These are phyloP conservation scores for Papilio machaon DNA, from an alignment of 1,140 invertebrate genomes.

Conservation along the genomic window DNA sequence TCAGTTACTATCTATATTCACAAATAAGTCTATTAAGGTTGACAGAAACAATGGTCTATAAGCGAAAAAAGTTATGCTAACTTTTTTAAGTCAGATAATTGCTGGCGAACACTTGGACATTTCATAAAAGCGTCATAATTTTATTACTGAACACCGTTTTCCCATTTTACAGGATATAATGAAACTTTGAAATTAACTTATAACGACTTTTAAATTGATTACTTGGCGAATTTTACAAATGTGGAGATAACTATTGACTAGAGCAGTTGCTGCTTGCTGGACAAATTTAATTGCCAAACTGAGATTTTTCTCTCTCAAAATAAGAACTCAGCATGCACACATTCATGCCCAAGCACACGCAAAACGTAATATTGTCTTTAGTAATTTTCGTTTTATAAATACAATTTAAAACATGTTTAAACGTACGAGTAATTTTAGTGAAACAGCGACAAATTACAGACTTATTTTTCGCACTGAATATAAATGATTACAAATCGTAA, in stretches of 20 bases:
- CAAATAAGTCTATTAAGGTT: neutral
- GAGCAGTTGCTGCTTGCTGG: too few relatives aligned
- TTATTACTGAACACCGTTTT: slow-evolving; percentile 2
- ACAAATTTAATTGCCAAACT: too few relatives aligned
- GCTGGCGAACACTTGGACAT: neutral
- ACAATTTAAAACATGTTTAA: too few relatives aligned
- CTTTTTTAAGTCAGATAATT: neutral
- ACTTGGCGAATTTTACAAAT: neutral
- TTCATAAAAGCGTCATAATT: neutral
- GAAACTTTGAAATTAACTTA: neutral
- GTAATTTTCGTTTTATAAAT: too few relatives aligned
- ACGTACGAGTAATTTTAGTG: neutral
- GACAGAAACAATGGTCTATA: neutral
- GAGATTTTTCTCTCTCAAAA: too few relatives aligned
- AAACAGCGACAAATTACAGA: neutral
- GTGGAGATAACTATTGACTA: too few relatives aligned
- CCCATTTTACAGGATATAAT: neutral
- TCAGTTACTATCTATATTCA: too few relatives aligned
- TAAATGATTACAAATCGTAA: neutral
- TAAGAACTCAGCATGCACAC: too few relatives aligned
- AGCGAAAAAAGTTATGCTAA: neutral
- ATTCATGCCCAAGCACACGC: too few relatives aligned
- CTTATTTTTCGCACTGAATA: neutral
- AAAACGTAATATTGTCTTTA: too few relatives aligned
- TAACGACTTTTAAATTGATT: neutral